Evolutionary conservation across 2,888 invertebrate genomes (phyloP), one percentile per base, ranked within the genome.

Genomic region (Anaspis maculata): DNA sequence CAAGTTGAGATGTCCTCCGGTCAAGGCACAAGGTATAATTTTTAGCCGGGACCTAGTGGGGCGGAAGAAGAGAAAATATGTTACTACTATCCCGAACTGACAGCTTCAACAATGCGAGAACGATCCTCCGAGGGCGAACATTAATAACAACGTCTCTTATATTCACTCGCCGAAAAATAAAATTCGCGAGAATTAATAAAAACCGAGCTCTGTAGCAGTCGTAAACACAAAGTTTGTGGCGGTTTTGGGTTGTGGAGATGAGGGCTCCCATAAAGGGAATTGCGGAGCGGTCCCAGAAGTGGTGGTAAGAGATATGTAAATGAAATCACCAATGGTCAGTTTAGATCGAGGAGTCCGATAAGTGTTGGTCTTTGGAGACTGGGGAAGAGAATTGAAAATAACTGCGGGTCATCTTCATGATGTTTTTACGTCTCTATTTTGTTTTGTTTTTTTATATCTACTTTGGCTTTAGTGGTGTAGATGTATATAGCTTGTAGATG

Each of bases 41-140:
- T 39, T 39, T 30, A 54, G 59, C 54, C 54, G 50, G 25, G 48
- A 56, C 48, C 54, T 56, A 59, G 56, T 59, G 56, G 56, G 49
- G 54, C 51, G 61, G 60, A 62, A 61, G 57, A 57, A 54, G 53
- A 59, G 49, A 48, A 56, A 63, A 62, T 62, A 61, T 61, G 60
- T 59, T 58, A 54, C 51, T 57, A 53, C 51, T 54, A 51, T 55
- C 56, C 51, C 51, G 42, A 47, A 48, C 46, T 51, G 59, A 57
- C 56, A 53, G 49, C 44, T 46, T 36, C 41, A 45, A 40, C 48
- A 47, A 41, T 44, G 42, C 41, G 45, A 37, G 32, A 34, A 34
- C 35, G 25, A 39, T 32, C 30, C 40, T 41, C 44, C 46, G 48
- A 49, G 46, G 48, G 49, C 44, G 48, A 48, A n/a, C n/a, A 48